Base-by-base conservation (phyloP, 1,140 invertebrate species). In the Eciton burchellii region DNA sequence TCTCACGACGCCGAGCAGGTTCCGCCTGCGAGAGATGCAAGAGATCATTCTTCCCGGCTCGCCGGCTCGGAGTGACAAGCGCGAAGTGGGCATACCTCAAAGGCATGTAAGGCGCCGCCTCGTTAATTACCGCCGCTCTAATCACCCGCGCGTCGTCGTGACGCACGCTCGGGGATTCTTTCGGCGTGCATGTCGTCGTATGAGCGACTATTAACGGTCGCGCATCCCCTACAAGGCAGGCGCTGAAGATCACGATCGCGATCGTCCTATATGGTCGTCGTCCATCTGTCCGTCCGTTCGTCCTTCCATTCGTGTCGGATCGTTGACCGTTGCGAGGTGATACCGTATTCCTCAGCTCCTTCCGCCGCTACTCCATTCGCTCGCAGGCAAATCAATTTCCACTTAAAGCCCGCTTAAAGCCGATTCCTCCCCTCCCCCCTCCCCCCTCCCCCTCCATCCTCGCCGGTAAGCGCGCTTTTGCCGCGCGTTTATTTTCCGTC, bases 301-400 rank as follows among this genome's bases (percentile, higher is more conserved):
- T 35, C n/a, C n/a, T n/a, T 72, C 60, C 70, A 89, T 88, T 86
- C 84, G 65, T n/a, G n/a, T 84, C 70, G 82, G 90, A 89, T 92
- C 90, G 82, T 89, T 91, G 90, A 90, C 90, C 91, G 88, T 83
- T 21, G 70, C 62, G 82, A 88, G 82, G 83, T 89, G 81, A 88
- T 90, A 85, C 81, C 65, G 84, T 84, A 83, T 81, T 87, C 83
- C 60, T 85, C 83, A 82, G 62, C 72, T 79, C 60, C n/a, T 41
- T 60, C n/a, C 82, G 65, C 56, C 66, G 49, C 21, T 21, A 41
- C 41, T 82, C 88, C 84, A 6, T 6, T 35, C 79, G 87, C 88
- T 87, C 79, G 79, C 88, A 83, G 86, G 88, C 87, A 86, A 92
- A 91, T 92, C 89, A 91, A 90, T 91, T 86, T 85, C 84, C 79